These are phyloP conservation scores for Rhinolophus ferrumequinum DNA, from an alignment of 2,113 vertebrate genomes.

Conservation along the genomic window DNA sequence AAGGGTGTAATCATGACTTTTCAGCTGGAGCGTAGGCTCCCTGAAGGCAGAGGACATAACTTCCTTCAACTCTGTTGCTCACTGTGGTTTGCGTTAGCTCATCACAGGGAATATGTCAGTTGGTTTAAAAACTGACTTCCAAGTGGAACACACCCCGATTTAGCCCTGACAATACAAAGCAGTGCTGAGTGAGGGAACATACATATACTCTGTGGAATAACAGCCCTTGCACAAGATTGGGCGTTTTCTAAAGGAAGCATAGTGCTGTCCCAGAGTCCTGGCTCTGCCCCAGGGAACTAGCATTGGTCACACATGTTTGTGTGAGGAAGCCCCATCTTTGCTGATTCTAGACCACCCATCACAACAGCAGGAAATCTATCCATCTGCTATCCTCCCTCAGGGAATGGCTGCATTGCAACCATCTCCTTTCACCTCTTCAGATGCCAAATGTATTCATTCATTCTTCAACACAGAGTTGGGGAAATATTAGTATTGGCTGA, in stretches of 20 bases:
- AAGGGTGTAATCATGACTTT: not conserved
- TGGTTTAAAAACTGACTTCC: conserved; percentile 16
- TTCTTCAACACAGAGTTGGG: conserved; percentile 50
- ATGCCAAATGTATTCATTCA: conserved; percentile 67
- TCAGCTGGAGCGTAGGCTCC: not conserved
- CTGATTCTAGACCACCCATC: conserved; percentile 66
- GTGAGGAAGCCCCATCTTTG: conserved; percentile 47
- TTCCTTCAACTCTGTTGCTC: not conserved
- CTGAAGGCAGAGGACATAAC: not conserved
- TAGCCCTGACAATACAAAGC: not conserved
- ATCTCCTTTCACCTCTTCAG: conserved; percentile 67
- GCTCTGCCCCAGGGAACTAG: not conserved
- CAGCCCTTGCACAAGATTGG: not conserved
- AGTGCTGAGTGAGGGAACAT: not conserved
- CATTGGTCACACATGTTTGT: not conserved
- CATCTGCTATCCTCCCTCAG: conserved; percentile 54
- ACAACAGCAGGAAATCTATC: conserved; percentile 56
- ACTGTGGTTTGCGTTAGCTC: not conserved
- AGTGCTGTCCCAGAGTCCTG: not conserved
- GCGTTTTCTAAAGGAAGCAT: conserved; percentile 47
- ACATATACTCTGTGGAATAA: not conserved
- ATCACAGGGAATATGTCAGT: not conserved
- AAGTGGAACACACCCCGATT: not conserved
- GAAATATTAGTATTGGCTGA: conserved; percentile 77
- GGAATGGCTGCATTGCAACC: conserved; percentile 60